These are phyloP conservation scores for Lacanobia wlatinum DNA, from an alignment of 2,888 invertebrate genomes.

Conservation along the genomic window DNA sequence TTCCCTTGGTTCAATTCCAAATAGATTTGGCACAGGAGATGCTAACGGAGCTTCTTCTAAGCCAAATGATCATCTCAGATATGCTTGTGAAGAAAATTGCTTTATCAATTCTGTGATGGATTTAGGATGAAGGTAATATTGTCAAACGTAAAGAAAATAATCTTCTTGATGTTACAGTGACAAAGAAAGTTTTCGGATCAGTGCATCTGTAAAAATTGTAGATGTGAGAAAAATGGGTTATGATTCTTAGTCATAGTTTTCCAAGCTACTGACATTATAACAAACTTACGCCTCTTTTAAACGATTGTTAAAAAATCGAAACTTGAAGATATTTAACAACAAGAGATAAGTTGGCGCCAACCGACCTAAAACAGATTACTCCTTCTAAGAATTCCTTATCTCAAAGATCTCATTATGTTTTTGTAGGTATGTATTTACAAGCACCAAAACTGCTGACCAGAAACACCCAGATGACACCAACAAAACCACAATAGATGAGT, in stretches of 20 bases:
- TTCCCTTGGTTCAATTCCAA: constrained; percentile 13
- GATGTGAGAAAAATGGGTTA: not conserved
- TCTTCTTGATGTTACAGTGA: not conserved
- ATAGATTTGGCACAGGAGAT: constrained; percentile 31
- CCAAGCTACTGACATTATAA: not conserved
- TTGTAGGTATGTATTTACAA: constrained; percentile 21
- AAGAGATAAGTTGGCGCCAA: constrained; percentile 3
- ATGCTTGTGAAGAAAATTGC: not conserved
- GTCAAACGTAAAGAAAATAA: not conserved
- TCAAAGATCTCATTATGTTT: constrained; percentile 18
- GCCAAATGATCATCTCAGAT: constrained; percentile 19
- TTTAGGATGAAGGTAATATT: not conserved
- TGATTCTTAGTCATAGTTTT: not conserved
- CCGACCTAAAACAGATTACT: not conserved
- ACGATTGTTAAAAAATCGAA: not conserved
- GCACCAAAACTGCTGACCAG: constrained; percentile 33
- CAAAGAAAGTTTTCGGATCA: not conserved
- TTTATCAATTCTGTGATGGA: not conserved
- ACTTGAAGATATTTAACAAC: not conserved
- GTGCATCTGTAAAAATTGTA: not conserved
- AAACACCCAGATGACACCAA: constrained; percentile 40
- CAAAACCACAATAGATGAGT: constrained; percentile 65
- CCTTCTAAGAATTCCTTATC: constrained; percentile 24
- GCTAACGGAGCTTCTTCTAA: constrained; percentile 18
- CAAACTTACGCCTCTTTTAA: not conserved